phyloP scores from a whole-genome alignment of 2,797 vertebrate species.

The Crax fasciolata region DNA sequence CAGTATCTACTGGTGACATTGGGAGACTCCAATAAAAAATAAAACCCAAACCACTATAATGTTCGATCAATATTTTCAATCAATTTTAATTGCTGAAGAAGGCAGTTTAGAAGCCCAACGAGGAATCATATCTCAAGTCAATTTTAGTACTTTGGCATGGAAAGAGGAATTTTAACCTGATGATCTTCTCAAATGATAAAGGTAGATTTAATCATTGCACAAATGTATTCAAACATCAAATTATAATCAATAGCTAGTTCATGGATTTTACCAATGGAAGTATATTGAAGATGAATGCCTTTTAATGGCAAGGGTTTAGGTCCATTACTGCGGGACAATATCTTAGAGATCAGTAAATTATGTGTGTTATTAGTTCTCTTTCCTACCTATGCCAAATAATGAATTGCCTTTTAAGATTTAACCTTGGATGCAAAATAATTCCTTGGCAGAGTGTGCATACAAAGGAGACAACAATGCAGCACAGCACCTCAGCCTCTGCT shows the following conservation, averaged over 20 bases:
- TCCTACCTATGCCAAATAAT: background rate
- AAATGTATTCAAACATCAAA: constrained; percentile 40
- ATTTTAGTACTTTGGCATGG: constrained; percentile 15
- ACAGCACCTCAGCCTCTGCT: background rate
- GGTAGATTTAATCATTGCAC: constrained; percentile 4
- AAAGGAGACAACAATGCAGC: background rate
- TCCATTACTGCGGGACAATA: background rate
- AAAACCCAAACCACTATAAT: background rate
- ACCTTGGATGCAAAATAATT: background rate
- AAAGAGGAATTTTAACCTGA: constrained; percentile 14
- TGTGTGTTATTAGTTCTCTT: background rate
- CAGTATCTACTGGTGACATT: background rate
- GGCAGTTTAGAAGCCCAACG: background rate
- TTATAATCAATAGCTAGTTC: background rate
- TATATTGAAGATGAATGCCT: background rate
- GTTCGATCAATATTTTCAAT: constrained; percentile 30
- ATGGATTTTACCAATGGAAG: background rate
- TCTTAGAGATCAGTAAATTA: background rate
- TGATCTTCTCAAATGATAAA: constrained; percentile 14
- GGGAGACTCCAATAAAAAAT: background rate
- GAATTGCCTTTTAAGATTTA: background rate
- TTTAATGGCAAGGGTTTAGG: background rate
- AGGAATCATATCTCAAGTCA: background rate
- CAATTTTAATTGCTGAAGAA: constrained; percentile 41
- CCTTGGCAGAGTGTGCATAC: background rate